phyloP scores from a whole-genome alignment of 2,888 invertebrate species.

The Troides oblongomaculatus region DNA sequence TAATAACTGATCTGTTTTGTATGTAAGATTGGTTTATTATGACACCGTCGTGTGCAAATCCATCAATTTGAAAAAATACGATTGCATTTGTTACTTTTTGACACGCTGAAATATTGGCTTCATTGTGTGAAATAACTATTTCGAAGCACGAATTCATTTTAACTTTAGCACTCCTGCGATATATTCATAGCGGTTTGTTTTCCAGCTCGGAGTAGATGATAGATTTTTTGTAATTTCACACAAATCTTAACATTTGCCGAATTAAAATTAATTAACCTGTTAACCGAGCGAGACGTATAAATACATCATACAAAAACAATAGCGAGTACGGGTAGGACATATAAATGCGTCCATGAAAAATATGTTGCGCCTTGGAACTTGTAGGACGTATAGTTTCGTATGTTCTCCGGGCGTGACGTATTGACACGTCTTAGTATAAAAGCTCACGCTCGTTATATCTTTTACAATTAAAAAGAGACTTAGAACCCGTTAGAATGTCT shows the following conservation, averaged over 20 bases:
- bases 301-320: no score
- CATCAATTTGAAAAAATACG: slow-evolving; percentile 10
- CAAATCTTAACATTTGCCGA: no score
- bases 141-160: slow-evolving; percentile 5
- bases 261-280: background rate
- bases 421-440: no score
- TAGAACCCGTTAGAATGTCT: no score
- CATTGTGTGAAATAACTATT: slow-evolving; percentile 11
- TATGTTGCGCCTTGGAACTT: no score
- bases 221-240: background rate
- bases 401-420: no score
- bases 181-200: background rate
- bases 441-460: no score
- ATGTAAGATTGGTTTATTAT: background rate
- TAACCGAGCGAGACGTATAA: background rate
- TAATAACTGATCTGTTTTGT: background rate
- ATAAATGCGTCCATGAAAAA: no score
- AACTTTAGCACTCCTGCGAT: background rate
- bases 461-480: no score
- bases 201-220: background rate
- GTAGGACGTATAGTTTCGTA: no score
- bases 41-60: background rate
- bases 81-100: slow-evolving; percentile 20
- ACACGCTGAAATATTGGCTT: slow-evolving; percentile 22
- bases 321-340: no score